These are phyloP conservation scores for Pachypsylla venusta DNA, from an alignment of 1,140 invertebrate species.

Conservation along the genomic window DNA sequence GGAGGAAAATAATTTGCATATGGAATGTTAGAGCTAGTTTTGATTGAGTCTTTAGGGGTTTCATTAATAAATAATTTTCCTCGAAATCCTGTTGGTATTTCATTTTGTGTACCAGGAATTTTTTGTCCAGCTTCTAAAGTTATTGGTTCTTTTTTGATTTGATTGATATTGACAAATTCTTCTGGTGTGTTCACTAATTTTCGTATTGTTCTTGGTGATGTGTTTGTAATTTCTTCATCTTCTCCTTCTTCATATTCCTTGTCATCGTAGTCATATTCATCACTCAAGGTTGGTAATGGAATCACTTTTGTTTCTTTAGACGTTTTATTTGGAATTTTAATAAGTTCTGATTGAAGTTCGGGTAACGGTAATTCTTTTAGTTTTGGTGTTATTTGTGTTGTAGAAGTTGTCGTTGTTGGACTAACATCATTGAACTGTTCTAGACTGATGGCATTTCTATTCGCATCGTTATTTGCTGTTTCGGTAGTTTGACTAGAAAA, in stretches of 20 bases:
- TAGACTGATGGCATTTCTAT: too few species aligned
- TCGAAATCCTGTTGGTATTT: slow-evolving; percentile 47
- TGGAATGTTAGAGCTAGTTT: neutral
- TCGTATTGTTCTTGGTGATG: neutral
- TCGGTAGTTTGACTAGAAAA: neutral
- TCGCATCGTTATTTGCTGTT: neutral
- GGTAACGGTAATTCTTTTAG: neutral
- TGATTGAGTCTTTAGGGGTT: neutral
- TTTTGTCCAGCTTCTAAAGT: slow-evolving; percentile 41
- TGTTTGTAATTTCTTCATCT: slow-evolving; percentile 29
- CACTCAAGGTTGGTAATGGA: slow-evolving; percentile 12
- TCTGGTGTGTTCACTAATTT: neutral
- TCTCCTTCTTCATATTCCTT: slow-evolving; percentile 34
- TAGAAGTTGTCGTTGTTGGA: neutral
- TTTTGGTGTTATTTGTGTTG: neutral
- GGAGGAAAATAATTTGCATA: neutral
- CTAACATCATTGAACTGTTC: too few species aligned
- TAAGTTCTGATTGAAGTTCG: neutral
- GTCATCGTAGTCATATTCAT: slow-evolving; percentile 30
- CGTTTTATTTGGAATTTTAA: slow-evolving; percentile 2
- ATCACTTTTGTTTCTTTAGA: neutral
- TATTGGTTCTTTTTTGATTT: neutral
- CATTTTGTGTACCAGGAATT: slow-evolving; percentile 42
- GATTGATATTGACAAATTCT: neutral
- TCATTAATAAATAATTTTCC: slow-evolving; percentile 35